These are phyloP conservation scores for Hypolimnas misippus DNA, from an alignment of 2,888 invertebrate genomes.

Conservation along the genomic window DNA sequence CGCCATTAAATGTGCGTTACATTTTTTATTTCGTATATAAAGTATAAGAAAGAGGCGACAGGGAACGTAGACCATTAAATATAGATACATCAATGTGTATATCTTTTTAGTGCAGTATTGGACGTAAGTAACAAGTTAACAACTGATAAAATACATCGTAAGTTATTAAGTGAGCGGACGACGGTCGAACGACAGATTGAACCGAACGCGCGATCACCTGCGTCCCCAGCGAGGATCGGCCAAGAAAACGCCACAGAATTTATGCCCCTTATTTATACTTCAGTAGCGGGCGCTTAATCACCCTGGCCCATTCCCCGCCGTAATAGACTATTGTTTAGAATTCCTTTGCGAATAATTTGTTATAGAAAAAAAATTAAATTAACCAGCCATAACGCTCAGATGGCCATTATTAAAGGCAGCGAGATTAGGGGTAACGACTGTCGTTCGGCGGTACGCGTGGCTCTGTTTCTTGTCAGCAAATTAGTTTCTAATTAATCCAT, in stretches of 20 bases:
- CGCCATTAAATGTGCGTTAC: background rate
- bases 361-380: constrained; percentile 38
- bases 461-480: constrained; percentile 33
- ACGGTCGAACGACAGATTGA: background rate
- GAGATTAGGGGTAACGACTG: constrained; percentile 34
- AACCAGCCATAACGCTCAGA: constrained; percentile 27
- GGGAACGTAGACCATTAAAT: too few relatives aligned
- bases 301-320: constrained; percentile 51
- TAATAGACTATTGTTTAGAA: constrained; percentile 58
- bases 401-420: constrained; percentile 18
- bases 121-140: background rate
- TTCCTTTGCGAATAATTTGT: constrained; percentile 29
- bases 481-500: constrained; percentile 44
- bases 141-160: background rate
- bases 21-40: background rate
- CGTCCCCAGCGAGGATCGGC: constrained; percentile 11
- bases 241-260: constrained; percentile 42
- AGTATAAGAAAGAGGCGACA: too few relatives aligned
- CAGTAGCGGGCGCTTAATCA: constrained; percentile 49
- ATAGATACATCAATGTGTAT: too few relatives aligned
- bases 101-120: background rate
- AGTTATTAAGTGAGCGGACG: background rate
- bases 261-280: constrained; percentile 57
- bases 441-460: constrained; percentile 27
- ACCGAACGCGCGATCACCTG: constrained; percentile 29